phyloP scores from a whole-genome alignment of 2,888 invertebrate species.

The Conops quadrifasciatus region DNA sequence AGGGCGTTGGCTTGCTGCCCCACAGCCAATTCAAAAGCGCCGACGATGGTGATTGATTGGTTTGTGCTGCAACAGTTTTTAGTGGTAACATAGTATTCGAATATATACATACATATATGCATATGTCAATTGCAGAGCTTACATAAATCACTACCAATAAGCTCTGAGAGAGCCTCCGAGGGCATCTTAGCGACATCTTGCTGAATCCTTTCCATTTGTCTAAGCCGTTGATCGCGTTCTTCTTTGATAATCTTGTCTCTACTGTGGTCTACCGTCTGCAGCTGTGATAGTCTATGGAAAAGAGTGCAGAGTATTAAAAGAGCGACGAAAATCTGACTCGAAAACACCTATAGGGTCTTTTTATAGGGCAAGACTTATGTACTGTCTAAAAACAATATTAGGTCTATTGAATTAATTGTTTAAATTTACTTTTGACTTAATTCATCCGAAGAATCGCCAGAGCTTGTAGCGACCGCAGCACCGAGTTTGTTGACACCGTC shows the following conservation, averaged over 20 bases:
- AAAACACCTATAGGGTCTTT: too few species aligned
- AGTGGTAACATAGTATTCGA: neutral
- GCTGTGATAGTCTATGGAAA: constrained; percentile 68
- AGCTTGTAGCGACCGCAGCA: constrained; percentile 38
- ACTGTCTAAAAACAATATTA: neutral
- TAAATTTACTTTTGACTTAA: constrained; percentile 58
- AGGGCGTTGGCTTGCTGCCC: constrained; percentile 68
- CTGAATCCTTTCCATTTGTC: constrained; percentile 79
- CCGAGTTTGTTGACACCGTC: constrained; percentile 8
- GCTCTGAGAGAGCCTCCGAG: constrained; percentile 76
- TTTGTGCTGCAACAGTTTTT: constrained; percentile 70
- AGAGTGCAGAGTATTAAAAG: neutral
- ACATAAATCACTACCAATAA: constrained; percentile 80
- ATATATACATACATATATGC: neutral
- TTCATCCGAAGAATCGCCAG: constrained; percentile 50
- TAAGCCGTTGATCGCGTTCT: constrained; percentile 78
- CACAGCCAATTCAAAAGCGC: constrained; percentile 83
- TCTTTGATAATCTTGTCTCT: constrained; percentile 79
- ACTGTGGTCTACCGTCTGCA: constrained; percentile 77
- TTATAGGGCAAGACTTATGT: neutral
- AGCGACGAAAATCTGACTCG: neutral
- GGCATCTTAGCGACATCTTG: constrained; percentile 78
- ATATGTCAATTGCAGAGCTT: constrained; percentile 61
- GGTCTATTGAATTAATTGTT: neutral
- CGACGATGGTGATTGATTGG: constrained; percentile 81